These are phyloP conservation scores for Sphaerophoria rueppellii DNA, from an alignment of 2,888 invertebrate genomes.

Conservation along the genomic window DNA sequence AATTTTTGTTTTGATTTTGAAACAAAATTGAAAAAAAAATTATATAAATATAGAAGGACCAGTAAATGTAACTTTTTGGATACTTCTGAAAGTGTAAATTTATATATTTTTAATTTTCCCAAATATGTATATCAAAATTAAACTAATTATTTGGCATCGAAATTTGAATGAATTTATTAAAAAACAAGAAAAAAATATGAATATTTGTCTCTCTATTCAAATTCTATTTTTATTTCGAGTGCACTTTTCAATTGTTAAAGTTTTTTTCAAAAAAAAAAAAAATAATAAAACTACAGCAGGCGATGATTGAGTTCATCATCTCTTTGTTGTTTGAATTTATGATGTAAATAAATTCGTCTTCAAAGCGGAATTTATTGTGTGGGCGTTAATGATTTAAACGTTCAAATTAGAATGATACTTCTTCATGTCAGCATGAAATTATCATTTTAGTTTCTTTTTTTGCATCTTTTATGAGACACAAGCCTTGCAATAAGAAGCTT, in stretches of 20 bases:
- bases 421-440: slow-evolving; percentile 18
- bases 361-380: slow-evolving; percentile 17
- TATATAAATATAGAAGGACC: too few species aligned
- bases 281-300: neutral
- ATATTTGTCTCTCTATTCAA: too few species aligned
- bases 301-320: neutral
- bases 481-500: neutral
- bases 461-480: neutral
- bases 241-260: neutral
- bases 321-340: neutral
- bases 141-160: too few species aligned
- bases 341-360: slow-evolving; percentile 1
- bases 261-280: neutral
- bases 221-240: neutral
- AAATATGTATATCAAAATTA: too few species aligned
- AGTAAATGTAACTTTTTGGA: too few species aligned
- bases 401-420: slow-evolving; percentile 34
- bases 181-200: too few species aligned
- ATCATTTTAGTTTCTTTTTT: neutral
- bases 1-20: too few species aligned
- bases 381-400: slow-evolving; percentile 34
- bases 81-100: too few species aligned
- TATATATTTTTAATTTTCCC: too few species aligned
- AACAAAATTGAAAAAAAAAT: too few species aligned
- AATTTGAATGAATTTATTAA: too few species aligned